These are phyloP conservation scores for Nemotelus nigrinus DNA, from an alignment of 2,888 invertebrate genomes.

Conservation along the genomic window DNA sequence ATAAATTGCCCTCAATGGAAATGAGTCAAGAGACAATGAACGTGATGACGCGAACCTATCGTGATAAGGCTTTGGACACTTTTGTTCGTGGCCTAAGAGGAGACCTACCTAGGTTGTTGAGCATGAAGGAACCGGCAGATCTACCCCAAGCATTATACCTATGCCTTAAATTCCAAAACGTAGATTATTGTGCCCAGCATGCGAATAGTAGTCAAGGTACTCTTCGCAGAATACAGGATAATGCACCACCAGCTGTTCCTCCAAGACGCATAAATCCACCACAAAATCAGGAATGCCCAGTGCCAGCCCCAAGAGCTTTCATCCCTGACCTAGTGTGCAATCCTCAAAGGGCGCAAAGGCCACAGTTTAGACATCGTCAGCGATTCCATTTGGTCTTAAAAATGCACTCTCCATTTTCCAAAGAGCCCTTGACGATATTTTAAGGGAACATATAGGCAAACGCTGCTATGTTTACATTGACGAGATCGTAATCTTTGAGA, in stretches of 20 bases:
- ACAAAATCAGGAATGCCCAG: neutral
- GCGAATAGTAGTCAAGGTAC: neutral
- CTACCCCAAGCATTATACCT: neutral
- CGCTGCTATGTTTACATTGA: too few species aligned
- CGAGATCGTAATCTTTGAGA: too few species aligned
- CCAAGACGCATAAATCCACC: neutral
- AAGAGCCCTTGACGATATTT: too few species aligned
- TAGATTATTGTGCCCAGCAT: neutral
- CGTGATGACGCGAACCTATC: conserved; percentile 47
- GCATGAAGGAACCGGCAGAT: neutral
- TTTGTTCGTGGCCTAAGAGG: conserved; percentile 50
- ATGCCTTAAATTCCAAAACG: neutral
- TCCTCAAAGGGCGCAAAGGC: neutral
- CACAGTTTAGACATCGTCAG: neutral
- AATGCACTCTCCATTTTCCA: too few species aligned
- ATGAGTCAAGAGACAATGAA: conserved; percentile 47
- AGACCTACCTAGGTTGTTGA: neutral
- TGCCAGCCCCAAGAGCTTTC: neutral
- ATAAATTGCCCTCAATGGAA: conserved; percentile 52
- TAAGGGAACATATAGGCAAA: too few species aligned
- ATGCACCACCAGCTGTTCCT: neutral
- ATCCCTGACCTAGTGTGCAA: neutral
- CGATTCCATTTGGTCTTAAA: too few species aligned
- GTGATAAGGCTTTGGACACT: conserved; percentile 53
- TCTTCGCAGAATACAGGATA: neutral